Percentiles rank a stretch among this genome's conserved stretches.
Evolutionary conservation across 1,140 invertebrate species (phyloP).

Genomic region (Monochamus saltuarius): DNA sequence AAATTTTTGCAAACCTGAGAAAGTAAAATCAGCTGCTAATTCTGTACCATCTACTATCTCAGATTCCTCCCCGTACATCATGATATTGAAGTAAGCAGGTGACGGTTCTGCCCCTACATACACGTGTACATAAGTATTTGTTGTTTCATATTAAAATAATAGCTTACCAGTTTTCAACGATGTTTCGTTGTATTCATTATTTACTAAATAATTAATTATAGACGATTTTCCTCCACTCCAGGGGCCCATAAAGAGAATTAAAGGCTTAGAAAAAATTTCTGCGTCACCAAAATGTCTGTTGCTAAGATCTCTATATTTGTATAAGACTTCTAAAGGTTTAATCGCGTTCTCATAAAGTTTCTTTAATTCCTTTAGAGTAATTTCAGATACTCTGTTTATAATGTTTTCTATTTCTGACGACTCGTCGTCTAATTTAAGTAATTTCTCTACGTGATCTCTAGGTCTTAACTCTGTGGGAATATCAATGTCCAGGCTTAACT

Average conservation of each 20-base stretch:
- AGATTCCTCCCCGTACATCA: slow-evolving; percentile 84
- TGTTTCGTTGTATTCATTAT: slow-evolving; percentile 79
- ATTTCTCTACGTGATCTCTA: slow-evolving; percentile 76
- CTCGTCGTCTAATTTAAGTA: slow-evolving; percentile 77
- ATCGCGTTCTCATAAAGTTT: slow-evolving; percentile 84
- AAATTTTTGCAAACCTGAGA: slow-evolving; percentile 91
- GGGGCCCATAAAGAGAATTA: slow-evolving; percentile 91
- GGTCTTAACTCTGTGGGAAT: slow-evolving; percentile 76
- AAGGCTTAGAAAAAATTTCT: slow-evolving; percentile 92
- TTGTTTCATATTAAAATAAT: slow-evolving; percentile 2
- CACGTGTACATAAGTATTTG: slow-evolving; percentile 5
- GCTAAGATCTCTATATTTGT: slow-evolving; percentile 90
- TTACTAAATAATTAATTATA: slow-evolving; percentile 89
- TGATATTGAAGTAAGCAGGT: slow-evolving; percentile 89
- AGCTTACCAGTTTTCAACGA: slow-evolving; percentile 79
- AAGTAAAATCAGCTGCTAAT: slow-evolving; percentile 89
- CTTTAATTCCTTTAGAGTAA: slow-evolving; percentile 82
- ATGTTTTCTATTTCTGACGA: slow-evolving; percentile 70
- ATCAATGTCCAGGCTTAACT: slow-evolving; percentile 65
- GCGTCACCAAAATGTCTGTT: slow-evolving; percentile 91
- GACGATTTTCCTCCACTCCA: slow-evolving; percentile 95
- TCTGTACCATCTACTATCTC: slow-evolving; percentile 88
- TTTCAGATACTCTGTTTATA: slow-evolving; percentile 71
- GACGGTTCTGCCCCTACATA: slow-evolving; percentile 86
- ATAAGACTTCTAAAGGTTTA: slow-evolving; percentile 84